These are phyloP conservation scores for Drosophila triauraria DNA, from an alignment of 1,140 invertebrate species.

Conservation along the genomic window DNA sequence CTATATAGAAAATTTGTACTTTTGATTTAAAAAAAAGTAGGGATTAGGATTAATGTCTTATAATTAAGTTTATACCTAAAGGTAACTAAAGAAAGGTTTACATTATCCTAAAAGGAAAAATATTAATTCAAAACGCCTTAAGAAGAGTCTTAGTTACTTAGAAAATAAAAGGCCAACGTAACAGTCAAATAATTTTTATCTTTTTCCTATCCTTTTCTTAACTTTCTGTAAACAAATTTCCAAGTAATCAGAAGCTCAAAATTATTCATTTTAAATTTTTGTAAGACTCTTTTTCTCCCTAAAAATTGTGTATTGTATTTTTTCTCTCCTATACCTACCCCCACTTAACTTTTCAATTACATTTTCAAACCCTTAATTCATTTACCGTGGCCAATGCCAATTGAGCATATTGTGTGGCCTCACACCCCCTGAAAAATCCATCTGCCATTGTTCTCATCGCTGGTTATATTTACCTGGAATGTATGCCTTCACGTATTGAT, in stretches of 20 bases:
- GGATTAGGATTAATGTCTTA: neutral
- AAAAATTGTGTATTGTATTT: neutral
- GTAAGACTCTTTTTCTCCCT: neutral
- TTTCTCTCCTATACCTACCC: no score
- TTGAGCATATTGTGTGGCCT: conserved; percentile 21
- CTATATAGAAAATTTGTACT: no score
- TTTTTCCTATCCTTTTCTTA: no score
- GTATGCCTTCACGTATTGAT: conserved; percentile 11
- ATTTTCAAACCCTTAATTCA: conserved; percentile 10
- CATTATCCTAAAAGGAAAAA: no score
- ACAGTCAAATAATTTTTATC: no score
- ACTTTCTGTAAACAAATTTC: neutral
- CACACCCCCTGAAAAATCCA: conserved; percentile 16
- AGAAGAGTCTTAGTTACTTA: no score
- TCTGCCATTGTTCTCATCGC: conserved; percentile 32
- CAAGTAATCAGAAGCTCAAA: neutral
- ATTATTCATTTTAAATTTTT: neutral
- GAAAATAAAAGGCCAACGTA: no score
- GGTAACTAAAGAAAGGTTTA: no score
- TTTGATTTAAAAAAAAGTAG: neutral
- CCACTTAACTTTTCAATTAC: conserved; percentile 4
- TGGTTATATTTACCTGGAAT: conserved; percentile 37
- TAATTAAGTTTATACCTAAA: neutral
- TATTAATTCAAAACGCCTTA: no score
- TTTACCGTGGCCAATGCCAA: conserved; percentile 18